Conservation (phyloP, 2,113 vertebrate genomes). For the Tachycineta bicolor region DNA sequence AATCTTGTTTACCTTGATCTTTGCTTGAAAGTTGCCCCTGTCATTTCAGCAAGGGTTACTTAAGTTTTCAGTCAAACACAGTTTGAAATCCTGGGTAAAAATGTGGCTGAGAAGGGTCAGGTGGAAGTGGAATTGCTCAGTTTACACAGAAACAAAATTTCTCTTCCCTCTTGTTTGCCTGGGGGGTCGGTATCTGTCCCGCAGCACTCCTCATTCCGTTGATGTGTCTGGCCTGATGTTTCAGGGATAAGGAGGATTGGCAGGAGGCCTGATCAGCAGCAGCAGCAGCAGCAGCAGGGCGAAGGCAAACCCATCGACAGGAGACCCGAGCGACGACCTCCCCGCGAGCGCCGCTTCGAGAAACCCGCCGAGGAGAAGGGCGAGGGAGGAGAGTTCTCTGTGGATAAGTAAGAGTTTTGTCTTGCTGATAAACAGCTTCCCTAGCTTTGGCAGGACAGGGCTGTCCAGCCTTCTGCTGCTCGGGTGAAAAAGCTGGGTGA, state of each 20-base stretch:
- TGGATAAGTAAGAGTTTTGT: slow-evolving; percentile 85
- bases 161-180: rapidly evolving
- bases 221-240: slow-evolving; percentile 50
- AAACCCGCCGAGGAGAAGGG: slow-evolving; percentile 92
- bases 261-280: slow-evolving; percentile 90
- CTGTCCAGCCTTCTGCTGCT: not conserved
- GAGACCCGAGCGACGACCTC: slow-evolving; percentile 89
- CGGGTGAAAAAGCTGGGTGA: not conserved
- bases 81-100: not conserved
- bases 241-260: slow-evolving; percentile 91
- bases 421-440: not conserved
- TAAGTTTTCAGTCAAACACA: not conserved
- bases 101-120: not conserved
- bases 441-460: not conserved
- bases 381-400: slow-evolving; percentile 94
- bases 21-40: not conserved
- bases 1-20: not conserved
- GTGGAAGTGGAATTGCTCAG: not conserved
- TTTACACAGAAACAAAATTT: not conserved
- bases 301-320: slow-evolving; percentile 92
- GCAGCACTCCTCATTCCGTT: not conserved
- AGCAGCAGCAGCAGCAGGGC: slow-evolving; percentile 80
- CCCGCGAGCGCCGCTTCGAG: slow-evolving; percentile 92
- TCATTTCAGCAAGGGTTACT: not conserved
- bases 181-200: not conserved